phyloP scores from a whole-genome alignment of 2,797 vertebrate genomes.

The Bovichtus diacanthus region DNA sequence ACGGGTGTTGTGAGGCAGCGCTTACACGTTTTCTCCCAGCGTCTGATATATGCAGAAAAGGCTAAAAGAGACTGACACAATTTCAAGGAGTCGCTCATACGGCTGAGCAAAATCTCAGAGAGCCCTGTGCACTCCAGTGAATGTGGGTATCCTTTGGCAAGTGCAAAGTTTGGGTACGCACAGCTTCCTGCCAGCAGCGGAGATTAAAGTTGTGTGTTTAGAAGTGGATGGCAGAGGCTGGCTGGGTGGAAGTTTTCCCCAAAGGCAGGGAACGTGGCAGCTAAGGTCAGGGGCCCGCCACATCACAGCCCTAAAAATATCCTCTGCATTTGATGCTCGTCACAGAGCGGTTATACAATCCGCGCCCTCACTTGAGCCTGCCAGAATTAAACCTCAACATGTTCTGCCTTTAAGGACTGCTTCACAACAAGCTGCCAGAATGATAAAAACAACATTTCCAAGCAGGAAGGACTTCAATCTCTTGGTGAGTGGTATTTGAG shows the following conservation, averaged over 20 bases:
- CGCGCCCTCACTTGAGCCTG: slow-evolving; percentile 65
- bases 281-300: slow-evolving; percentile 77
- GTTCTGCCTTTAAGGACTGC: slow-evolving; percentile 67
- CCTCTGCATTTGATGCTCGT: slow-evolving; percentile 75
- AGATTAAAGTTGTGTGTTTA: slow-evolving; percentile 78
- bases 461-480: slow-evolving; percentile 44
- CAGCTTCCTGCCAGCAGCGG: slow-evolving; percentile 73
- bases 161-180: slow-evolving; percentile 75
- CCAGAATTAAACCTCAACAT: slow-evolving; percentile 68
- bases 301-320: slow-evolving; percentile 85
- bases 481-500: slow-evolving; percentile 63
- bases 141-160: slow-evolving; percentile 75
- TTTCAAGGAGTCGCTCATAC: slow-evolving; percentile 67
- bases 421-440: slow-evolving; percentile 63
- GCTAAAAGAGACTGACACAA: slow-evolving; percentile 71
- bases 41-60: slow-evolving; percentile 66
- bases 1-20: slow-evolving; percentile 61
- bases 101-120: slow-evolving; percentile 59
- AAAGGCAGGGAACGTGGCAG: slow-evolving; percentile 69
- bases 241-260: slow-evolving; percentile 70
- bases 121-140: slow-evolving; percentile 72
- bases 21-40: slow-evolving; percentile 56
- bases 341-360: slow-evolving; percentile 79
- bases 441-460: slow-evolving; percentile 50
- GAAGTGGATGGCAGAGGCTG: slow-evolving; percentile 71